Base-by-base conservation (phyloP, 2,797 vertebrate species). In the Sardinella longiceps region DNA sequence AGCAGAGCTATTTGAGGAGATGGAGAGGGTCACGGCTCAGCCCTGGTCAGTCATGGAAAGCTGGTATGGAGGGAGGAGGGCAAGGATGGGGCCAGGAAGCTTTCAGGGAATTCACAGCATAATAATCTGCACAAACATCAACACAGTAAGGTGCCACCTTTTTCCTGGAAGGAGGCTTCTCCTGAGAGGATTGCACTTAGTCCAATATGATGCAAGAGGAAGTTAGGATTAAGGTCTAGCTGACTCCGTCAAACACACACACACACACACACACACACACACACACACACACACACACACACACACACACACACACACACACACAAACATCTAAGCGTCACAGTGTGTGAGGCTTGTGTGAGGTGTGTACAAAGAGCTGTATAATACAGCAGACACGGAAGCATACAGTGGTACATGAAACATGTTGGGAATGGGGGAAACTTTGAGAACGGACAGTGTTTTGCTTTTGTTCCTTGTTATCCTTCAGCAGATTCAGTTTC, bases 1-100 rank as follows among this genome's bases (percentile, higher is more conserved):
- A 91, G 93, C 92, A 94, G 95, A 96, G 94, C 94, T 96, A 95
- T 94, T 95, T 95, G 94, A 33, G 53, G 66, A 37, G 48, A 51
- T n/a, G 30, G 12, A 56, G 63, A 23, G 18, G 56, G 20, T 6
- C 9, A 23, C 3, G 2, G 46, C 33, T 70, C 14, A 5, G 50
- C 18, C 15, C 15, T 53, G 15, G 51, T 53, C 28, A 15, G 2
- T 37, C 63, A 33, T n/a, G 63, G 63, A 70, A 43, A 77, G 5
- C 18, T 20, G 33, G n/a, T n/a, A n/a, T n/a, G n/a, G n/a, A n/a
- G n/a, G 70, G 43, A 18, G 37, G 63, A 33, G 63, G 33, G 70
- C 33, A 43, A 53, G 23, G 51, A n/a, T n/a, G n/a, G 56, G n/a
- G 23, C 56, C 9, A 1, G 70, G 4, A 39, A 43, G 70, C 70